Percentiles rank a stretch among this genome's conserved stretches.
Evolutionary conservation across 2,888 invertebrate genomes (phyloP).

Genomic region (Ophion obscuratus): DNA sequence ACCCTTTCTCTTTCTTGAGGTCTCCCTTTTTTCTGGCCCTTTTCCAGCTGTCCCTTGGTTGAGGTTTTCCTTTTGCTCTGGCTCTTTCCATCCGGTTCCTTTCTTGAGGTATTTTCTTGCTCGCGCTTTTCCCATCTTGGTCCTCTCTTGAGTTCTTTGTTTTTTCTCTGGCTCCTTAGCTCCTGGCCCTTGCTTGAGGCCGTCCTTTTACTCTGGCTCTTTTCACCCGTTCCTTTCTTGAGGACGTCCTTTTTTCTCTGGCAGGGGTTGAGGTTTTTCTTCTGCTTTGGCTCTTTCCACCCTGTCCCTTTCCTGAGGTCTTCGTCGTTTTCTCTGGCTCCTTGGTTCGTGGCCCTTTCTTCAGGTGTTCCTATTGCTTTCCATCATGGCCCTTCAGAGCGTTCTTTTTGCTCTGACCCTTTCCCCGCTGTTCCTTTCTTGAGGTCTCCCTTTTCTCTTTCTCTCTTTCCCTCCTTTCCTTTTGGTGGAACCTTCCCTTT

Average conservation of each 20-base stretch:
- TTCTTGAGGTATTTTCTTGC: not conserved
- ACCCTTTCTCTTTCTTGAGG: too few species aligned
- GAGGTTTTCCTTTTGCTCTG: not conserved
- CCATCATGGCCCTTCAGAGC: too few species aligned
- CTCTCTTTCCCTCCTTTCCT: slow-evolving; percentile 65
- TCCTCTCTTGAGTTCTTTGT: not conserved
- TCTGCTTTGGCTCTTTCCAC: too few species aligned
- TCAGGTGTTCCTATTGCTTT: not conserved
- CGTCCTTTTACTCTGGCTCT: slow-evolving; percentile 17
- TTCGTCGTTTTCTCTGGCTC: slow-evolving; percentile 15
- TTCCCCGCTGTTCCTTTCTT: slow-evolving; percentile 45
- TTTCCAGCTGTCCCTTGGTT: not conserved
- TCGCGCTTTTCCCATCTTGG: not conserved
- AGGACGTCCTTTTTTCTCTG: too few species aligned
- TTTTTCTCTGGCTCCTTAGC: too few species aligned
- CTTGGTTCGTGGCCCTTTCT: slow-evolving; percentile 30
- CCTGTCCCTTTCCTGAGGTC: too few species aligned
- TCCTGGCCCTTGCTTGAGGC: too few species aligned
- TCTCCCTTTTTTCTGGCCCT: not conserved
- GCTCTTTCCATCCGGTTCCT: not conserved
- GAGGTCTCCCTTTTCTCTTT: not conserved
- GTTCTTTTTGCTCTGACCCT: slow-evolving; percentile 26
- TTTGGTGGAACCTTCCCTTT: slow-evolving; percentile 15
- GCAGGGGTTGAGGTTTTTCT: too few species aligned
- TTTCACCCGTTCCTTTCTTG: too few species aligned